Evolutionary conservation across 2,888 invertebrate species (phyloP).

Genomic region (Drosophila borborema): DNA sequence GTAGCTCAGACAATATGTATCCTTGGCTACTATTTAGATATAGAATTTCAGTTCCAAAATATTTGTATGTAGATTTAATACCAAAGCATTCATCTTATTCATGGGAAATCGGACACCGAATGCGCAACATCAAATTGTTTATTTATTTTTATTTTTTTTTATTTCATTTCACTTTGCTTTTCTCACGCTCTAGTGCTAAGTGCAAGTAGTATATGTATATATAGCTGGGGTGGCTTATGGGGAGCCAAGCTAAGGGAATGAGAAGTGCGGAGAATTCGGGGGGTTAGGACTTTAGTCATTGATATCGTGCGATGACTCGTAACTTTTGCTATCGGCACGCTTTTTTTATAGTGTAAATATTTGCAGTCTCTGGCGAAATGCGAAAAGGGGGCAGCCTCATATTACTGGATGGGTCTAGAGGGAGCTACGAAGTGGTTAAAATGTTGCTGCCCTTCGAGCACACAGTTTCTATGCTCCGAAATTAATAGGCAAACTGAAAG

Average conservation of each 20-base stretch:
- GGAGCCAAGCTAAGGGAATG: background rate
- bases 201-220: background rate
- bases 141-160: background rate
- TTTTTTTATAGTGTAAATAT: constrained; percentile 48
- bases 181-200: constrained; percentile 49
- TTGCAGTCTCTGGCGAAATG: constrained; percentile 30
- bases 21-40: background rate
- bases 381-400: constrained; percentile 8
- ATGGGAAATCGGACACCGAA: constrained; percentile 13
- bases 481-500: constrained; percentile 34
- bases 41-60: background rate
- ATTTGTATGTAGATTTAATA: background rate
- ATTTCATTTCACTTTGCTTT: constrained; percentile 32
- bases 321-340: constrained; percentile 47
- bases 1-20: background rate
- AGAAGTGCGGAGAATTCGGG: too few relatives aligned
- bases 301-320: constrained; percentile 55
- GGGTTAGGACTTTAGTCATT: constrained; percentile 24
- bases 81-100: constrained; percentile 5
- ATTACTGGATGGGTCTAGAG: background rate
- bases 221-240: background rate
- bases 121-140: background rate
- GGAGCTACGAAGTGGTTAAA: constrained; percentile 2
- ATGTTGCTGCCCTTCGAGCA: background rate
- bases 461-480: constrained; percentile 17